These are phyloP conservation scores for Heteropelma amictum DNA, from an alignment of 2,888 invertebrate species.

Conservation along the genomic window DNA sequence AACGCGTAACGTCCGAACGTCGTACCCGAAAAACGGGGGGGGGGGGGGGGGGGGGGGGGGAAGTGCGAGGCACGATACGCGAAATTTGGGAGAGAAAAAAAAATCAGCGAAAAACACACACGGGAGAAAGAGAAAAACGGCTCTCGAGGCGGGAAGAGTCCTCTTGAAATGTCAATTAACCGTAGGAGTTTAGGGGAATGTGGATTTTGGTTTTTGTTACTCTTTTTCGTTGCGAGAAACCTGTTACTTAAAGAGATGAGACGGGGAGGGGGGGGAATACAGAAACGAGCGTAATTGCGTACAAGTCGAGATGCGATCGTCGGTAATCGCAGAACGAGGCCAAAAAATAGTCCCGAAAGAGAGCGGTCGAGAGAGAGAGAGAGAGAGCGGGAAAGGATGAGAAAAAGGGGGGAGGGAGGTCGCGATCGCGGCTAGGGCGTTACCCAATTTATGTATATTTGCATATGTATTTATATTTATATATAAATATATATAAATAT, in stretches of 20 bases:
- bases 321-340: background rate
- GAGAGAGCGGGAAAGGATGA: background rate
- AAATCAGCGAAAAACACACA: background rate
- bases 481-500: slow-evolving; percentile 23
- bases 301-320: background rate
- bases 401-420: slow-evolving; percentile 10
- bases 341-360: too few relatives aligned
- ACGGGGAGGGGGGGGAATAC: slow-evolving; percentile 22
- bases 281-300: background rate
- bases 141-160: slow-evolving; percentile 58
- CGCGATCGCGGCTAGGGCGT: slow-evolving; percentile 23
- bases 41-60: too few relatives aligned
- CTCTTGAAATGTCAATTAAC: slow-evolving; percentile 75
- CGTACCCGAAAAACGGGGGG: too few relatives aligned
- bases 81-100: slow-evolving; percentile 4
- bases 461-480: background rate
- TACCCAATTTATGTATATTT: slow-evolving; percentile 9
- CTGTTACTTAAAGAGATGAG: slow-evolving; percentile 58
- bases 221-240: slow-evolving; percentile 28
- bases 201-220: slow-evolving; percentile 36
- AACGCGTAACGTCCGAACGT: too few relatives aligned
- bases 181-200: slow-evolving; percentile 57
- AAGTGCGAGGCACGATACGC: too few relatives aligned
- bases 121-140: background rate
- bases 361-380: slow-evolving; percentile 8